Conservation (phyloP, 2,113 vertebrate species). For the Monarcha castaneiventris region DNA sequence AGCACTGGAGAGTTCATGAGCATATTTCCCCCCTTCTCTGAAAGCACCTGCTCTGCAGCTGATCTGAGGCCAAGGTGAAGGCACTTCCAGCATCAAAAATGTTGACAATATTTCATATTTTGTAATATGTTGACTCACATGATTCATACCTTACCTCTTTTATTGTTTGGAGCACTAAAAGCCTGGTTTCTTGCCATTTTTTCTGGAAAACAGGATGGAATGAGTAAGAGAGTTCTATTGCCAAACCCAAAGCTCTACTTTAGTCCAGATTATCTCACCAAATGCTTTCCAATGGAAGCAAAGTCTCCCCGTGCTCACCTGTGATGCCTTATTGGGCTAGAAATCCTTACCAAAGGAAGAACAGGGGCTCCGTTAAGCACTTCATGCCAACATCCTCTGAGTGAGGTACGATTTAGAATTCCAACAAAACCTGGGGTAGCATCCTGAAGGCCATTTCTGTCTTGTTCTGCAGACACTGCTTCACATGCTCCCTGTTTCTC, state of each 20-base stretch:
- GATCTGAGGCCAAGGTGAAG: background rate
- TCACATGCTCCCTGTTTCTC: background rate
- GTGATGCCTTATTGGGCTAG: background rate
- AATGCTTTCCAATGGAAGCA: background rate
- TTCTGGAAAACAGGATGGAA: background rate
- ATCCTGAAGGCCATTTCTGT: background rate
- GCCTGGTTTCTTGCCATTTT: background rate
- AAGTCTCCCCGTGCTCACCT: background rate
- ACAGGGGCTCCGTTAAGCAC: background rate
- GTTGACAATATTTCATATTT: background rate
- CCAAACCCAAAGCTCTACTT: background rate
- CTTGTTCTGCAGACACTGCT: background rate
- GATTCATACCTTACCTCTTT: accelerated
- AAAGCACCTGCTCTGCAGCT: background rate
- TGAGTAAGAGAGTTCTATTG: background rate
- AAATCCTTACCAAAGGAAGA: background rate
- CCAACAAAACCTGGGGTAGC: background rate
- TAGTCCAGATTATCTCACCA: background rate
- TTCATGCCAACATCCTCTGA: background rate
- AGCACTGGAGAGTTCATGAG: background rate
- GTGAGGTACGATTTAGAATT: background rate
- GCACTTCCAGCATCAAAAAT: background rate
- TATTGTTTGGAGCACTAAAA: background rate
- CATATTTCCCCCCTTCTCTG: background rate
- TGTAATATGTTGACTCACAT: background rate